phyloP scores from a whole-genome alignment of 2,113 vertebrate genomes.

The Sphyrna mokarran region DNA sequence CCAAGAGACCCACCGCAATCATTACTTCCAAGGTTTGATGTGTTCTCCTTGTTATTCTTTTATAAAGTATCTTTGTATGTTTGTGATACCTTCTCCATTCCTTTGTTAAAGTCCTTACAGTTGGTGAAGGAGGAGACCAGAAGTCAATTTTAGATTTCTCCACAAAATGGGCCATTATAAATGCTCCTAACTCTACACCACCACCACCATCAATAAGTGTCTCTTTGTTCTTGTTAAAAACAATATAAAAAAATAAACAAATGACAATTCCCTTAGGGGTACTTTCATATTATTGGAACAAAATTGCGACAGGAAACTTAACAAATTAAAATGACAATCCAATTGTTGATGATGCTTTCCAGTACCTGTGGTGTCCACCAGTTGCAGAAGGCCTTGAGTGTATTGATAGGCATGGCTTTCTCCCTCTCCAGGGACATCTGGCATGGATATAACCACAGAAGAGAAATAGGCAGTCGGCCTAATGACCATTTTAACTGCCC shows the following conservation, averaged over 20 bases:
- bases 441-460: no score
- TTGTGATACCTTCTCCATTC: neutral
- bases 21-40: neutral
- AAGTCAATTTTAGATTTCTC: neutral
- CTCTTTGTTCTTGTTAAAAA: neutral
- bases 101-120: neutral
- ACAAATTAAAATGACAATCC: no score
- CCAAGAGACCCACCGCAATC: neutral
- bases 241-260: neutral
- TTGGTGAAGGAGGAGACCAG: neutral
- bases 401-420: no score
- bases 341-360: no score
- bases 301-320: no score
- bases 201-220: neutral
- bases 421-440: no score
- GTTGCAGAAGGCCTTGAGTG: no score
- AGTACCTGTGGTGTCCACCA: no score
- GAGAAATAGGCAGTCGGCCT: no score
- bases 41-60: neutral
- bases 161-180: neutral
- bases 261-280: neutral
- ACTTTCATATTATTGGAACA: no score
- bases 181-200: no score
- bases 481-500: no score
- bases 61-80: neutral